phyloP scores from a whole-genome alignment of 2,888 invertebrate genomes.

The Macrophya alboannulata region DNA sequence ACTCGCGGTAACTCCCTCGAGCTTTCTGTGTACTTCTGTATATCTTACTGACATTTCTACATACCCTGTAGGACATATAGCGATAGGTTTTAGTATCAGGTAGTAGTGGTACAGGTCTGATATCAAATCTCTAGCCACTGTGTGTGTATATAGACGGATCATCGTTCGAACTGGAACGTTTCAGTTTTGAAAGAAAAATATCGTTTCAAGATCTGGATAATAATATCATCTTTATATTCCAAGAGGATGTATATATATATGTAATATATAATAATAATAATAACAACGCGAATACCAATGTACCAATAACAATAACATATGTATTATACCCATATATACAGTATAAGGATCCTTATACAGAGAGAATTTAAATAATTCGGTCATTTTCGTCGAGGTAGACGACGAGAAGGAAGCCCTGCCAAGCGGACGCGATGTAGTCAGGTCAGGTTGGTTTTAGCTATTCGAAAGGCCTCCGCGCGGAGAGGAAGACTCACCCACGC shows the following conservation, averaged over 20 bases:
- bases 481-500: conserved; percentile 57
- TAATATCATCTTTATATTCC: no score
- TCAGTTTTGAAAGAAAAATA: not conserved
- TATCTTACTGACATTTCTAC: not conserved
- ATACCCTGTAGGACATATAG: not conserved
- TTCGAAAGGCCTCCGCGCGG: conserved; percentile 54
- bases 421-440: conserved; percentile 62
- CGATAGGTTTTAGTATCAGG: not conserved
- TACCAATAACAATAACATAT: no score
- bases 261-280: no score
- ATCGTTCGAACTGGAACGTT: not conserved
- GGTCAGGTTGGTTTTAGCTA: conserved; percentile 60
- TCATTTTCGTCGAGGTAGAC: conserved; percentile 42
- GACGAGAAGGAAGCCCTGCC: conserved; percentile 49
- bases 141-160: not conserved
- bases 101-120: not conserved
- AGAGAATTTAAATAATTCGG: conserved; percentile 42
- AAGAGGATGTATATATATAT: no score
- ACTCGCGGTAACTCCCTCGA: not conserved
- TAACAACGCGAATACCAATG: no score
- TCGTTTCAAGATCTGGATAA: not conserved
- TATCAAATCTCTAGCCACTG: conserved; percentile 38
- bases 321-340: no score
- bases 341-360: not conserved
- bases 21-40: not conserved